These are phyloP conservation scores for Trididemnum miniatum DNA, from an alignment of 23 tunicate genomes.

Conservation along the genomic window DNA sequence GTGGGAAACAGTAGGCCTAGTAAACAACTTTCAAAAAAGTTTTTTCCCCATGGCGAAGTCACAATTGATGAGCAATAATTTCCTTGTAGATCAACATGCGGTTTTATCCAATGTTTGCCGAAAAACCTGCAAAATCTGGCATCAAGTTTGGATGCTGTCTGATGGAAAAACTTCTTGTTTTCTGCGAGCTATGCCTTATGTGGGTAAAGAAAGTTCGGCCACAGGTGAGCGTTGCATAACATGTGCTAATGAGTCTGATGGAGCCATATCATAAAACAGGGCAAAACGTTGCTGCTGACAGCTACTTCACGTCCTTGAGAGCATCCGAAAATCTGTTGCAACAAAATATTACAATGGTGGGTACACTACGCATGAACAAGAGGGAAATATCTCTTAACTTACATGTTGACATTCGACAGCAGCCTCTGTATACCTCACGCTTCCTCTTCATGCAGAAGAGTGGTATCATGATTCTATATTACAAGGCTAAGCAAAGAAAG, in stretches of 20 bases:
- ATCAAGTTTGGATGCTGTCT: conserved; percentile 33
- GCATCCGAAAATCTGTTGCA: conserved; percentile 25
- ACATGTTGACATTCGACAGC: conserved; percentile 8
- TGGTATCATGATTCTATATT: conserved; percentile 10
- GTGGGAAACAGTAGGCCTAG: background rate
- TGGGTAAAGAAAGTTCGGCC: conserved; percentile 17
- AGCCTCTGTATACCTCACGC: conserved; percentile 20
- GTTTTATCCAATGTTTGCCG: conserved; percentile 18
- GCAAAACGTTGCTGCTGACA: conserved; percentile 25
- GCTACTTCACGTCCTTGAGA: conserved; percentile 15
- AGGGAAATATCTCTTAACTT: conserved; percentile 4
- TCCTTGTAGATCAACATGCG: conserved; percentile 24
- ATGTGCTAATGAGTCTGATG: conserved; percentile 32
- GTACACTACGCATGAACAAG: conserved; percentile 15
- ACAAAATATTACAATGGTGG: conserved; percentile 28
- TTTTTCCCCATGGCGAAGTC: conserved; percentile 21
- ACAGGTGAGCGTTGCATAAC: conserved; percentile 17
- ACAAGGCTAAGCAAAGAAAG: conserved; percentile 4
- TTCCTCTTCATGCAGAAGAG: conserved; percentile 10
- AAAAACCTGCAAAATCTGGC: conserved; percentile 30
- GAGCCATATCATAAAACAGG: conserved; percentile 33
- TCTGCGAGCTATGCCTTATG: conserved; percentile 18
- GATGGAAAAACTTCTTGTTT: conserved; percentile 25
- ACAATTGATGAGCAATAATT: conserved; percentile 23
- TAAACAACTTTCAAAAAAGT: too few relatives aligned